A percentile compares a stretch with the other conserved stretches of the same genome.
Conservation (phyloP, 2,888 invertebrate genomes). For the Cosmia trapezina region DNA sequence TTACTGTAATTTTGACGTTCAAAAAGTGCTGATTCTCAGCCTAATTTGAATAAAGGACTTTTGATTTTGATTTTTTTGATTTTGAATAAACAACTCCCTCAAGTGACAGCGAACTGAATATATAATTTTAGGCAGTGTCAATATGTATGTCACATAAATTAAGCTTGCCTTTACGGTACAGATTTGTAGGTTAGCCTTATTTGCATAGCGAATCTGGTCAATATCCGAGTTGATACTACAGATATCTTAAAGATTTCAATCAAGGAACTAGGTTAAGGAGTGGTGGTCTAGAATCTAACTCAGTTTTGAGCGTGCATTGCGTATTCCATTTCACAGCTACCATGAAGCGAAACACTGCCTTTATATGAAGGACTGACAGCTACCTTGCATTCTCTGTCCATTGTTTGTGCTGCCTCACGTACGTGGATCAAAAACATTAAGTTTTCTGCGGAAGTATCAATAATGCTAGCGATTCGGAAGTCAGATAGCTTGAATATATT, state of each 20-base stretch:
- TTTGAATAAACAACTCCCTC: constrained; percentile 35
- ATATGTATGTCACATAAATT: constrained; percentile 43
- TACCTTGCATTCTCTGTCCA: constrained; percentile 32
- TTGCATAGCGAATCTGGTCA: constrained; percentile 52
- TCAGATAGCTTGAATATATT: constrained; percentile 71
- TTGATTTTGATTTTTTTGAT: too few relatives aligned
- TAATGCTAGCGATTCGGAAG: constrained; percentile 77
- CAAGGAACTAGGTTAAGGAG: constrained; percentile 60
- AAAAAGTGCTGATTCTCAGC: too few relatives aligned
- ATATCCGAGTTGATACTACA: constrained; percentile 43
- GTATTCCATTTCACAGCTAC: constrained; percentile 33
- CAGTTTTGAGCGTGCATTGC: constrained; percentile 44
- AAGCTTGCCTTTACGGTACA: constrained; percentile 32
- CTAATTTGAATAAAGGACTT: too few relatives aligned
- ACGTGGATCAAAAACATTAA: constrained; percentile 47
- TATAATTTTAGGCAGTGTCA: constrained; percentile 30
- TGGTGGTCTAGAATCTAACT: constrained; percentile 42
- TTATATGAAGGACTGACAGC: constrained; percentile 24
- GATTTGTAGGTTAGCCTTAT: constrained; percentile 50
- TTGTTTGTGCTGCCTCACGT: constrained; percentile 46
- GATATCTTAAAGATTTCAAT: constrained; percentile 55
- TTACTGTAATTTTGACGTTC: too few relatives aligned
- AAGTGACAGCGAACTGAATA: constrained; percentile 17
- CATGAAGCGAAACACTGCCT: constrained; percentile 22
- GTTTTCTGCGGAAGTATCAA: constrained; percentile 73